phyloP scores from a whole-genome alignment of 2,113 vertebrate species.

The Periophthalmodon schlosseri region DNA sequence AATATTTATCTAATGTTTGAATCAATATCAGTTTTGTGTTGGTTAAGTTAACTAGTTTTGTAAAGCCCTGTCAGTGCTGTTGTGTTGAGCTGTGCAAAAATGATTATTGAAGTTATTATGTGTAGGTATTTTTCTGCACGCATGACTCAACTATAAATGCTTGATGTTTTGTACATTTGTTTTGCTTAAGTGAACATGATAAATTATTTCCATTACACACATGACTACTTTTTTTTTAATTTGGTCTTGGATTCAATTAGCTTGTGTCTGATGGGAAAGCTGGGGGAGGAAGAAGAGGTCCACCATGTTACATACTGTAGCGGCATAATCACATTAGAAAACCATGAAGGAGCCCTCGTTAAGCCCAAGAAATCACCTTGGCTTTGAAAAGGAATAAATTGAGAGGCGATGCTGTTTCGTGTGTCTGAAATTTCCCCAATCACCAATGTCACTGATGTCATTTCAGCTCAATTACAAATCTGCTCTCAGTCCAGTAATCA shows the following conservation, averaged over 20 bases:
- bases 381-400: conserved; percentile 59
- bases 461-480: neutral
- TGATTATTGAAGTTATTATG: conserved; percentile 14
- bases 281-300: conserved; percentile 48
- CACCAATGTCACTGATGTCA: conserved; percentile 5
- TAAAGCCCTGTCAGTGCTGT: neutral
- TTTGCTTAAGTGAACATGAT: conserved; percentile 76
- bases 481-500: conserved; percentile 1
- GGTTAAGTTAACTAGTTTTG: neutral
- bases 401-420: conserved; percentile 30
- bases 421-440: conserved; percentile 30
- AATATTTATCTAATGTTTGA: too few relatives aligned
- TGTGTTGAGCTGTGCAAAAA: neutral
- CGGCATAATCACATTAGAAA: conserved; percentile 69
- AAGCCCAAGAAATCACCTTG: conserved; percentile 61
- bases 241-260: conserved; percentile 64
- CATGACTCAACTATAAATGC: conserved; percentile 66
- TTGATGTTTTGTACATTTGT: conserved; percentile 72
- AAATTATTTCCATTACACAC: conserved; percentile 73
- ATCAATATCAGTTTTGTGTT: neutral
- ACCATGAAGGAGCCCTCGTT: conserved; percentile 67
- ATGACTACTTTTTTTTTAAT: conserved; percentile 69
- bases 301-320: conserved; percentile 46
- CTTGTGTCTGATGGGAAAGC: conserved; percentile 58
- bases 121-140: conserved; percentile 52